phyloP scores from a whole-genome alignment of 2,113 vertebrate genomes.

The Nycticebus coucang region DNA sequence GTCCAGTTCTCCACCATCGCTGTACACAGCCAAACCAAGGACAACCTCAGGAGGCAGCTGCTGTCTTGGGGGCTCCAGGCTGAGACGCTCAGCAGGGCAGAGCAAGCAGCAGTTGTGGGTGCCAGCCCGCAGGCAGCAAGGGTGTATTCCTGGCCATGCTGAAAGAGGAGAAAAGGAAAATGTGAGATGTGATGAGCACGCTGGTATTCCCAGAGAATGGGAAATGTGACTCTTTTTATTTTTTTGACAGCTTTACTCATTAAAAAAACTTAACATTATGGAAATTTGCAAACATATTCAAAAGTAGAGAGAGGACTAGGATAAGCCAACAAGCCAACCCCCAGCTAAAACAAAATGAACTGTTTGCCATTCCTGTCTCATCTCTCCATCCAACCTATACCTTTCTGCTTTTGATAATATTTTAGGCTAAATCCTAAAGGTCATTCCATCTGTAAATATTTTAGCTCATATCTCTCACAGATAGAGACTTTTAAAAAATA shows the following conservation, averaged over 20 bases:
- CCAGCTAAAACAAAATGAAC: not conserved
- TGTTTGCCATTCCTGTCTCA: not conserved
- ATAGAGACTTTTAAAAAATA: not conserved
- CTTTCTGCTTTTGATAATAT: not conserved
- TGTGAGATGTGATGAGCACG: not conserved
- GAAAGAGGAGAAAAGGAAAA: conserved; percentile 3
- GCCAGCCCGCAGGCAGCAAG: rapidly evolving
- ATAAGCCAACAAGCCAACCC: not conserved
- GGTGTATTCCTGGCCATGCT: conserved; percentile 44
- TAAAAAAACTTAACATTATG: not conserved
- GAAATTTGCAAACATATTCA: not conserved
- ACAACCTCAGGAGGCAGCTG: not conserved
- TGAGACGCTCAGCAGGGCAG: not conserved
- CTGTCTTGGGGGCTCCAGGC: not conserved
- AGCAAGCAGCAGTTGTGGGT: rapidly evolving
- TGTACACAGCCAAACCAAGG: not conserved
- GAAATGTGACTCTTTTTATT: not conserved
- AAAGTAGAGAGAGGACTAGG: not conserved
- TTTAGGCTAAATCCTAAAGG: not conserved
- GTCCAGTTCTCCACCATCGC: conserved; percentile 73
- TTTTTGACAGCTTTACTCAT: not conserved
- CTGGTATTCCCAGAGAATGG: not conserved
- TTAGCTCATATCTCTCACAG: not conserved
- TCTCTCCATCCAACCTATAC: not conserved
- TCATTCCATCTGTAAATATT: not conserved